These are phyloP conservation scores for Otocyon megalotis DNA, from an alignment of 2,113 vertebrate species.

Conservation along the genomic window DNA sequence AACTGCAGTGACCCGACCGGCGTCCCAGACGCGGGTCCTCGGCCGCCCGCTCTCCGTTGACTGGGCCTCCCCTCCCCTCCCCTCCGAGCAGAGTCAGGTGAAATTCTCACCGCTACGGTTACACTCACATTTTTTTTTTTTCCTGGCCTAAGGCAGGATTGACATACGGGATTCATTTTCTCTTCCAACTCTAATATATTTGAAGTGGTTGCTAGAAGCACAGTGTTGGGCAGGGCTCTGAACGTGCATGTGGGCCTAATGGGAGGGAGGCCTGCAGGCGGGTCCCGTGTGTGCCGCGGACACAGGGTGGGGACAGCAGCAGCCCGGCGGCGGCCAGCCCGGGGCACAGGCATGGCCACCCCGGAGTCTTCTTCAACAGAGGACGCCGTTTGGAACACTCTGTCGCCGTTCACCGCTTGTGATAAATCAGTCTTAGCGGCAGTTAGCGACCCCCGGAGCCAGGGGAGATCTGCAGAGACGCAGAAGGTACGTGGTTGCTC, in stretches of 20 bases:
- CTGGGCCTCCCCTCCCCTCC: background rate
- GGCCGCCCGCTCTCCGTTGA: background rate
- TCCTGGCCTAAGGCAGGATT: background rate
- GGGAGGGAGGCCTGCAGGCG: background rate
- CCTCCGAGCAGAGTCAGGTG: slow-evolving; percentile 34
- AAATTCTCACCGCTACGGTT: background rate
- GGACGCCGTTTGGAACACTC: slow-evolving; percentile 4
- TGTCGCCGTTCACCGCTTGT: background rate
- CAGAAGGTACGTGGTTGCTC: background rate
- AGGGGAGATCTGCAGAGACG: background rate
- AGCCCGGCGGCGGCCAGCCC: background rate
- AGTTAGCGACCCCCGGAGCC: background rate
- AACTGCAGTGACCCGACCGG: background rate
- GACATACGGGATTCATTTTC: slow-evolving; percentile 38
- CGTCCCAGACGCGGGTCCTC: background rate
- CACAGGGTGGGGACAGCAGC: background rate
- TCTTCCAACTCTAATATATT: slow-evolving; percentile 15
- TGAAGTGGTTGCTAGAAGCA: slow-evolving; percentile 54
- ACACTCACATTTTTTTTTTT: background rate
- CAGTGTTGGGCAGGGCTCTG: background rate
- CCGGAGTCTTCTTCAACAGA: background rate
- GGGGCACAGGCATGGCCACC: background rate
- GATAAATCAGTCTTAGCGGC: background rate
- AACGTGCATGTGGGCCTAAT: background rate
- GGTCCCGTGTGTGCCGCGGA: background rate